phyloP scores from a whole-genome alignment of 2,113 vertebrate species.

The human (Homo sapiens) region DNA sequence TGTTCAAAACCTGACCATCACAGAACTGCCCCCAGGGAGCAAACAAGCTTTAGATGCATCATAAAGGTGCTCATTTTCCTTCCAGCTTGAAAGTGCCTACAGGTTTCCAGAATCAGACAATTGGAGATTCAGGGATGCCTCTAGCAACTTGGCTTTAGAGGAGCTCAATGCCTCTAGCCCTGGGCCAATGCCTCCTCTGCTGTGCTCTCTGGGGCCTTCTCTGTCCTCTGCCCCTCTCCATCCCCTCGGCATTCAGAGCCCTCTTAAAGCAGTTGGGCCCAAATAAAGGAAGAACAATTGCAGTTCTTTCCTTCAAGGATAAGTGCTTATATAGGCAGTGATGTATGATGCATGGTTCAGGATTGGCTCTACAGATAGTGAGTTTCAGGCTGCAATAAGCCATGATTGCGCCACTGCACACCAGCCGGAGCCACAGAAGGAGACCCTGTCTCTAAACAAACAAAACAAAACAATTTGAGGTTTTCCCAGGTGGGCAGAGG shows the following conservation, averaged over 20 bases:
- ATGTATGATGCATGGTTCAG: accelerated
- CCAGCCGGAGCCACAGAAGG: too few relatives aligned
- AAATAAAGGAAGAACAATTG: not conserved
- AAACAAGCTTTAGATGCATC: not conserved
- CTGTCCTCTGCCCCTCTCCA: not conserved
- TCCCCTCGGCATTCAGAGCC: not conserved
- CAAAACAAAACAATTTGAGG: not conserved
- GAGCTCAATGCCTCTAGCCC: not conserved
- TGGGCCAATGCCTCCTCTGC: not conserved
- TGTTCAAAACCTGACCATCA: not conserved
- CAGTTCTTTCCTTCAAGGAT: not conserved
- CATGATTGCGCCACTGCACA: not conserved
- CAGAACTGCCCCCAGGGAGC: not conserved
- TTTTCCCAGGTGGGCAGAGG: not conserved
- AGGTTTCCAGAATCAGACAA: not conserved
- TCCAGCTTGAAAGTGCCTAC: not conserved
- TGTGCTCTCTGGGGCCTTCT: not conserved
- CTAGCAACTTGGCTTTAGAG: not conserved
- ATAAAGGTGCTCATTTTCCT: not conserved
- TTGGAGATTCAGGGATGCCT: not conserved
- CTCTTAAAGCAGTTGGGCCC: not conserved
- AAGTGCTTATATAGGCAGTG: not conserved
- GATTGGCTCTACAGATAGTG: not conserved
- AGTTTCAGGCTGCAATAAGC: not conserved
- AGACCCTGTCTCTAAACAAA: not conserved